Evolutionary conservation across 2,888 invertebrate genomes (phyloP), one percentile per base, ranked within the genome.

Genomic region (Muscina levida): DNA sequence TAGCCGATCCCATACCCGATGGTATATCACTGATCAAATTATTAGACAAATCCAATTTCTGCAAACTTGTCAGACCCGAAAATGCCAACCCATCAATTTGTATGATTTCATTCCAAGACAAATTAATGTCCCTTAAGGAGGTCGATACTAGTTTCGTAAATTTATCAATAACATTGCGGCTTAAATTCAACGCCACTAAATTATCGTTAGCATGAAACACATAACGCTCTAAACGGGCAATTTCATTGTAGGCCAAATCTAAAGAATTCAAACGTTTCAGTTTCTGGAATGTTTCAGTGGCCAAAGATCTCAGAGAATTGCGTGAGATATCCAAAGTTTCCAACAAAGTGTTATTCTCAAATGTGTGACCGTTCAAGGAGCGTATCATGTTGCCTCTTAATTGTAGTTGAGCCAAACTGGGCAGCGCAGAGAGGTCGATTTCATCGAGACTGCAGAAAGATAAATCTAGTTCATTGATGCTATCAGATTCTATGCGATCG

Each of bases 191-290:
- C 65, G 91, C 90, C 4, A 91, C 91, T 31, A 96, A 87, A 1
- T 92, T 91, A 15, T 92, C 91, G 88, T 93, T 94, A 82, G 93
- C 91, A 42, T 91, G 88, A 83, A 95, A 92, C 1, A 92, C 91
- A 57, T 93, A 91, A 82, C 92, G 91, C 72, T 93, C 92, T 82
- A 95, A 87, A 5, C 88, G 86, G 0, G 92, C 92, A 72, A 95
- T 92, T 87, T 93, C 93, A 88, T 95, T 95, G 88, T 92, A 93
- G 0, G 95, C 95, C 82, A 95, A 88, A 88, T 95, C 94, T 66
- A 95, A 89, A 79, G 91, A 88, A 84, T 92, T 92, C 4, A 95
- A 87, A 81, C 92, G 90, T 80, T 89, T 89, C 2, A 95, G 86
- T 11, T 92, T 92, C 59, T 90, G 90, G 87, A 95, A 95, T 0